These are phyloP conservation scores for Lasioglossum villosulum DNA, from an alignment of 2,888 invertebrate genomes.

Conservation along the genomic window DNA sequence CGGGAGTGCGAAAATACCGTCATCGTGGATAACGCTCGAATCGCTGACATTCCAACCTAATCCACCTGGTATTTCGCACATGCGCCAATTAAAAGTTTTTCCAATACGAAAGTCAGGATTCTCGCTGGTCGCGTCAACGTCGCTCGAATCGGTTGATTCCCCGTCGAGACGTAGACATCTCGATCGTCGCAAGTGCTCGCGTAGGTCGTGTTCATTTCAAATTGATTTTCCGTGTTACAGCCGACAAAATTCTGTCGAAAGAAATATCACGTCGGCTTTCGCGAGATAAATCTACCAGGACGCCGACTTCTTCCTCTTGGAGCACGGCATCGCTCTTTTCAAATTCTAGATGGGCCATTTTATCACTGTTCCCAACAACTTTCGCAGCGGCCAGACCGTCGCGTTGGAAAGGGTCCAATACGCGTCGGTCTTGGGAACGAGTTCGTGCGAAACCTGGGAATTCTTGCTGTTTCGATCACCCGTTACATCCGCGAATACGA, in stretches of 20 bases:
- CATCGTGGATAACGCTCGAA: slow-evolving; percentile 12
- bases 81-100: slow-evolving; percentile 64
- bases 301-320: not conserved
- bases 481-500: not conserved
- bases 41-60: not conserved
- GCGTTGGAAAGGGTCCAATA: not conserved
- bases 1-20: slow-evolving; percentile 42
- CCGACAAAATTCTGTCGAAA: not conserved
- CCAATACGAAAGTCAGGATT: slow-evolving; percentile 38
- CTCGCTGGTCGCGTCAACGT: not conserved
- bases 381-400: not conserved
- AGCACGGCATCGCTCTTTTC: not conserved
- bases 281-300: not conserved
- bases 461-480: not conserved
- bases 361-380: not conserved
- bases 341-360: not conserved
- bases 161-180: not conserved
- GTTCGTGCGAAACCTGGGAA: not conserved
- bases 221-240: no score
- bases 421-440: not conserved
- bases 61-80: slow-evolving; percentile 21
- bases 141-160: not conserved
- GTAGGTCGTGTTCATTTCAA: no score
- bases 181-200: no score
- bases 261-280: not conserved